phyloP scores from a whole-genome alignment of 2,888 invertebrate genomes.

The Melipona bicolor region DNA sequence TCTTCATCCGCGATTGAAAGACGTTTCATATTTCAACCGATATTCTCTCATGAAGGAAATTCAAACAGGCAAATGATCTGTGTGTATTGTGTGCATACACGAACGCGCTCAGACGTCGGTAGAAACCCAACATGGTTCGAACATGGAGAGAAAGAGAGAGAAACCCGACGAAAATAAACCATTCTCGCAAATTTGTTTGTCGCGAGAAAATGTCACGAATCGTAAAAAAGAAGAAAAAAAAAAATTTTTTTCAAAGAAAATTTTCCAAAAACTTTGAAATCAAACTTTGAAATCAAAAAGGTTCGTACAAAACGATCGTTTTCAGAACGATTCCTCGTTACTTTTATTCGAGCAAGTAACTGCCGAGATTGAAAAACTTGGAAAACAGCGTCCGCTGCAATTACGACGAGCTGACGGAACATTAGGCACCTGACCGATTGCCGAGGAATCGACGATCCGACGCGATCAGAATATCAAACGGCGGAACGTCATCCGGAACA shows the following conservation, averaged over 20 bases:
- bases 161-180: too few relatives aligned
- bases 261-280: too few relatives aligned
- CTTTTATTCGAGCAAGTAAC: too few relatives aligned
- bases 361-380: too few relatives aligned
- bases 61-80: background rate
- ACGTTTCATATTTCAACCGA: background rate
- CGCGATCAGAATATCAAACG: constrained; percentile 10
- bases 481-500: background rate
- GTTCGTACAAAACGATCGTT: too few relatives aligned
- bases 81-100: background rate
- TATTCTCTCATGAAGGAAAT: background rate
- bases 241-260: too few relatives aligned
- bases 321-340: too few relatives aligned
- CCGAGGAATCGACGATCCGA: constrained; percentile 26
- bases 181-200: too few relatives aligned
- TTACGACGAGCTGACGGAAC: background rate
- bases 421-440: constrained; percentile 17
- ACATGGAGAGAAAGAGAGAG: background rate
- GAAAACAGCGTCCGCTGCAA: background rate
- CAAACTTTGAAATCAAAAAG: too few relatives aligned
- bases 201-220: too few relatives aligned
- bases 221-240: too few relatives aligned
- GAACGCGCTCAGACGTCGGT: background rate
- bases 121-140: background rate
- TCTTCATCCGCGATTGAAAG: constrained; percentile 16